Evolutionary conservation across 2,888 invertebrate species (phyloP).

Genomic region (Gryllus longicercus): DNA sequence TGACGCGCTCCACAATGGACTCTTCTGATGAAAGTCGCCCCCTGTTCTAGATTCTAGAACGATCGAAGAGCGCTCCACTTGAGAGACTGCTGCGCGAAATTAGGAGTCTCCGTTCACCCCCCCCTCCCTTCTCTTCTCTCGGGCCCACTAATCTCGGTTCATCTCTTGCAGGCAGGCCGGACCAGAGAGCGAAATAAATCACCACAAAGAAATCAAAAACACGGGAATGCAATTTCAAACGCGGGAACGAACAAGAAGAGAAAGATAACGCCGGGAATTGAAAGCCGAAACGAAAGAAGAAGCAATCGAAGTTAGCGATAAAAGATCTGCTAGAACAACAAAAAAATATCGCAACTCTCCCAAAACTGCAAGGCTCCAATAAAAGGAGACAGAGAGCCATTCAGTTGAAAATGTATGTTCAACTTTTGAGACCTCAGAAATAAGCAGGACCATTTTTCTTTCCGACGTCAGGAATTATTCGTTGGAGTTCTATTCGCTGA

Average conservation of each 20-base stretch:
- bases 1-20: neutral
- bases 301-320: too few species aligned
- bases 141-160: neutral
- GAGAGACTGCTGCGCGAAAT: neutral
- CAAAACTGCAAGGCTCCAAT: too few species aligned
- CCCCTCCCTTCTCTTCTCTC: neutral
- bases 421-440: too few species aligned
- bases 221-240: constrained; percentile 7
- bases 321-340: too few species aligned
- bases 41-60: neutral
- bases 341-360: too few species aligned
- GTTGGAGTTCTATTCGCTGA: too few species aligned
- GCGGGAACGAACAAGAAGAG: neutral
- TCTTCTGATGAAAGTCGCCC: neutral
- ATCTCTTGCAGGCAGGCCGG: neutral
- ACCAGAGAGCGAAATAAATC: neutral
- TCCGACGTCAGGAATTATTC: too few species aligned
- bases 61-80: neutral
- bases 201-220: constrained; percentile 2
- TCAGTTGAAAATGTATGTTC: too few species aligned
- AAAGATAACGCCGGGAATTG: neutral
- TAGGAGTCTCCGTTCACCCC: neutral
- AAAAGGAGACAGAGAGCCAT: too few species aligned
- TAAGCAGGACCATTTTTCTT: too few species aligned
- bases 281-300: neutral